Percentiles rank a stretch among this genome's conserved stretches.
These are phyloP conservation scores for Smittia sp. DNA, from an alignment of 2,888 invertebrate species.

Conservation along the genomic window DNA sequence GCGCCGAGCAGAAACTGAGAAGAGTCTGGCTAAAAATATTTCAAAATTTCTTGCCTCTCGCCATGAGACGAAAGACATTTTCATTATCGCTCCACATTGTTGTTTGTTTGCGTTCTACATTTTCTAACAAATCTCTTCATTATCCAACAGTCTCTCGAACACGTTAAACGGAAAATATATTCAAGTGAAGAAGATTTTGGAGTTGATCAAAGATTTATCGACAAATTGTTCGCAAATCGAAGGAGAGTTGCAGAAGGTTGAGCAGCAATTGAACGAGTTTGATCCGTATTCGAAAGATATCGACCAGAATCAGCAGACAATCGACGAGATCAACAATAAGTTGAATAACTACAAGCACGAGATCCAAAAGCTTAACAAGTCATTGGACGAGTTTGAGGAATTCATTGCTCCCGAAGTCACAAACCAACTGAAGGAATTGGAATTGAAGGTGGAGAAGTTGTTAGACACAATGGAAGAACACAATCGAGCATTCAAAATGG, in stretches of 20 bases:
- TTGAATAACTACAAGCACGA: conserved; percentile 50
- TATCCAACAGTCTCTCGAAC: conserved; percentile 47
- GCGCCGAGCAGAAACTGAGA: neutral
- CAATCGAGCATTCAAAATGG: conserved; percentile 81
- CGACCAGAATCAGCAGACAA: conserved; percentile 59
- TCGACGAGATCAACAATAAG: conserved; percentile 60
- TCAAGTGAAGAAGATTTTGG: conserved; percentile 49
- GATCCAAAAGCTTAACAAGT: conserved; percentile 54
- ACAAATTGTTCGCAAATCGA: conserved; percentile 53
- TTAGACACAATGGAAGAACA: conserved; percentile 82
- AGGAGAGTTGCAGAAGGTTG: conserved; percentile 65
- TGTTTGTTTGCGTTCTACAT: conserved; percentile 5
- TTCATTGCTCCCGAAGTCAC: conserved; percentile 66
- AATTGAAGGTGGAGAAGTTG: conserved; percentile 75
- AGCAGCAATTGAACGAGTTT: conserved; percentile 60
- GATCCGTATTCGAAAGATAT: conserved; percentile 59
- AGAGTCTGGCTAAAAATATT: conserved; percentile 33
- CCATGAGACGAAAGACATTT: neutral
- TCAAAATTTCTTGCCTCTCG: neutral
- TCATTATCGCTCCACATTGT: neutral
- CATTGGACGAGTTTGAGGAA: conserved; percentile 46
- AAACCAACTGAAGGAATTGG: conserved; percentile 77
- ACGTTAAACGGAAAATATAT: conserved; percentile 41
- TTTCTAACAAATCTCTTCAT: conserved; percentile 6
- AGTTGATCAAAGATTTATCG: conserved; percentile 50